Percentiles rank a stretch among this genome's conserved stretches.
Conservation (phyloP, 2,888 invertebrate species). For the Eurytoma adleriae region DNA sequence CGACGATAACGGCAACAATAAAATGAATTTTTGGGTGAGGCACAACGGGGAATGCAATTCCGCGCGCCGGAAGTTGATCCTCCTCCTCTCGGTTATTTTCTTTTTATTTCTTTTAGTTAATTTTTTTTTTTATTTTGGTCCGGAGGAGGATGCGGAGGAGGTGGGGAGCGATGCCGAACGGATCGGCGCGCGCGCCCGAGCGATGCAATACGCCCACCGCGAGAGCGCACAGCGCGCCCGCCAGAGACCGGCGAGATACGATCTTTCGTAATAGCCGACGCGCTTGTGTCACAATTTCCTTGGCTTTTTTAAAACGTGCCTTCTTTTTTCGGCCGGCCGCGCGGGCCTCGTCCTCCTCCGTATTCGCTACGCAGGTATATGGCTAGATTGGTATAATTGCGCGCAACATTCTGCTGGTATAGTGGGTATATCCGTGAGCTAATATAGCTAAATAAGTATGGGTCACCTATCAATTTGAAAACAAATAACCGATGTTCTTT, state of each 20-base stretch:
- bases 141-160: slow-evolving; percentile 12
- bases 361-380: slow-evolving; percentile 12
- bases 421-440: no score
- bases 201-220: slow-evolving; percentile 52
- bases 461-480: no score
- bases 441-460: no score
- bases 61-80: slow-evolving; percentile 60
- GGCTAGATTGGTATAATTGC: slow-evolving; percentile 16
- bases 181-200: slow-evolving; percentile 24
- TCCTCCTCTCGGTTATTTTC: slow-evolving; percentile 45
- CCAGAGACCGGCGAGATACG: slow-evolving; percentile 38
- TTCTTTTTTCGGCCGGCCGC: slow-evolving; percentile 9
- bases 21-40: slow-evolving; percentile 34
- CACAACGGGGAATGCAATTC: slow-evolving; percentile 50
- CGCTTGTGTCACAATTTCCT: slow-evolving; percentile 49
- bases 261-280: slow-evolving; percentile 54
- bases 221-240: not conserved
- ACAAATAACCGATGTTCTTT: no score
- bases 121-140: slow-evolving; percentile 12
- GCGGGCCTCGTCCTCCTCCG: no score
- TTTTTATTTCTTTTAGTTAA: not conserved
- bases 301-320: slow-evolving; percentile 37
- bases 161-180: slow-evolving; percentile 30
- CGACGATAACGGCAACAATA: slow-evolving; percentile 38
- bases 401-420: no score